These are phyloP conservation scores for Chlorodrepanis virens DNA, from an alignment of 2,113 vertebrate species.

Conservation along the genomic window DNA sequence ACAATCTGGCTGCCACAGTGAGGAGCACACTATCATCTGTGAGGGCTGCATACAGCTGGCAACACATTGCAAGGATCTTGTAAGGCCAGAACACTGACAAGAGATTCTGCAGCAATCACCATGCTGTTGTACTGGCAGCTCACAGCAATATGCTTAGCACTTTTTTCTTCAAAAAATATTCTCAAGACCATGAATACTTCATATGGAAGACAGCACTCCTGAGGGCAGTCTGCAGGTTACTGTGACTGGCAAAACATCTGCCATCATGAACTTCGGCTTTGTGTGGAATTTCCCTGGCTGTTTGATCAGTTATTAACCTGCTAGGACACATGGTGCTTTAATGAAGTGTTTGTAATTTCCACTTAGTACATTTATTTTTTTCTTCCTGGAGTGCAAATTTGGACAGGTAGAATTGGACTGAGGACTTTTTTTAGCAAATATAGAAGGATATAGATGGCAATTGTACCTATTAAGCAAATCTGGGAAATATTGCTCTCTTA, in stretches of 20 bases:
- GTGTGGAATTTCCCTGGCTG: neutral
- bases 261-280: neutral
- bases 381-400: neutral
- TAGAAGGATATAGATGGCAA: neutral
- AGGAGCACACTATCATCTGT: neutral
- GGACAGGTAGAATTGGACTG: neutral
- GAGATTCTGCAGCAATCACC: neutral
- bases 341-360: neutral
- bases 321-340: neutral
- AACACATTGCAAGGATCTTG: neutral
- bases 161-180: neutral
- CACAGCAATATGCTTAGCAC: neutral
- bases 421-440: neutral
- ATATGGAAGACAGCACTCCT: neutral
- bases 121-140: neutral
- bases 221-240: neutral
- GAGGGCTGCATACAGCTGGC: neutral
- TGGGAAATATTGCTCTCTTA: neutral
- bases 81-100: neutral
- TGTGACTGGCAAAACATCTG: fast-evolving
- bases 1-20: neutral
- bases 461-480: neutral
- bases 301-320: neutral
- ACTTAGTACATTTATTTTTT: neutral
- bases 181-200: neutral